Evolutionary conservation across 2,888 invertebrate genomes (phyloP), one percentile per base, ranked within the genome.

Genomic region (Nemapogon koenigi): DNA sequence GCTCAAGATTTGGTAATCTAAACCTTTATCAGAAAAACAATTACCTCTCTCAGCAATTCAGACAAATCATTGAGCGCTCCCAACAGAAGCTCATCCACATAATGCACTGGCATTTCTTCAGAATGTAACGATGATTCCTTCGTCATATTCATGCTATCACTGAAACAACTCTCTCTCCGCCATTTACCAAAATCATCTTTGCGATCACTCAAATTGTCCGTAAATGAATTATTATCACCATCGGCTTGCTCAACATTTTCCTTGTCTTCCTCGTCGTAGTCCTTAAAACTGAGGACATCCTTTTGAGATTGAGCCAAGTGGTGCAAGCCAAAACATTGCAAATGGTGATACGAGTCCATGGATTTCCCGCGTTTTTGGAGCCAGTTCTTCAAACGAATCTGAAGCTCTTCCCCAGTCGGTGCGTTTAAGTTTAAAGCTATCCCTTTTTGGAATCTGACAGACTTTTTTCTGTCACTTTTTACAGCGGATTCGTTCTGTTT

Each of bases 51-150:
- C 42, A 83, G 56, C 35, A 84, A 46, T 40, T 76, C 71, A 0
- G 78, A 69, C 13, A 84, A 51, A 51, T 83, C 83, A 46, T 62
- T 67, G 43, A 84, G 48, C 0, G 82, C 81, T 2, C 78, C 81
- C 1, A 62, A 47, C 1, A 81, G 55, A 17, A 82, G 40, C 2
- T 67, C 62, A 31, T 69, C 63, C 2, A 58, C 49, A 16, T 58
- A 52, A 2, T 51, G 45, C 3, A 50, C 49, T 4, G 51, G 27
- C 2, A 41, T 50, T 35, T 52, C 62, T 3, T 46, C 52, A 0
- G 60, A 53, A 1, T 62, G 62, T 16, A 62, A 26, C 0, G 58
- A 58, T 7, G 63, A 55, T 1, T 46, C 50, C 0, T 60, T 64
- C 1, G 72, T 72, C 28, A 59, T 52, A 7, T 53, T 53, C 1